These are phyloP conservation scores for Pelosia muscerda DNA, from an alignment of 2,888 invertebrate species.

Conservation along the genomic window DNA sequence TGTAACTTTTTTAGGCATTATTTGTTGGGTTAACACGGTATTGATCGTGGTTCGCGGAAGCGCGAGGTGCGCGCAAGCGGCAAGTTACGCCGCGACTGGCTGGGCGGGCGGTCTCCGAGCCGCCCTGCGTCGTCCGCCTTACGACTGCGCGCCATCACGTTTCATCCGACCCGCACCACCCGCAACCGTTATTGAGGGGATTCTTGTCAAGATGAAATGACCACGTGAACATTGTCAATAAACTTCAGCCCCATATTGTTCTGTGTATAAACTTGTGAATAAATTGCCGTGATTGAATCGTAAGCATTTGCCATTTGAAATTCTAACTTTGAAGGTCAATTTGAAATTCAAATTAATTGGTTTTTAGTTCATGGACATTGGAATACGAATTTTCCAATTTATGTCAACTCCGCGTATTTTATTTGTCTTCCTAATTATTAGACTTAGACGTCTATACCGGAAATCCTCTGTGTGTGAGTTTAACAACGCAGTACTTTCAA, in stretches of 20 bases:
- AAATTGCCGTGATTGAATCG: background rate
- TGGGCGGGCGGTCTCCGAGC: constrained; percentile 59
- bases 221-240: constrained; percentile 68
- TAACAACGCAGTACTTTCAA: too few relatives aligned
- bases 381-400: background rate
- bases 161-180: constrained; percentile 48
- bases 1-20: constrained; percentile 48
- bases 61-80: constrained; percentile 79
- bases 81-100: constrained; percentile 83
- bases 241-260: constrained; percentile 34
- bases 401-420: too few relatives aligned
- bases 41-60: constrained; percentile 72
- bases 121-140: constrained; percentile 58
- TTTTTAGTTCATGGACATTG: background rate
- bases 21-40: constrained; percentile 60
- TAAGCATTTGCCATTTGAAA: background rate
- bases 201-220: constrained; percentile 56
- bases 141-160: constrained; percentile 73
- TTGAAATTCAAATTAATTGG: background rate
- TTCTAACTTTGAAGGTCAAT: background rate
- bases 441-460: background rate
- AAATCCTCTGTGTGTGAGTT: background rate
- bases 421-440: too few relatives aligned
- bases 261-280: background rate
- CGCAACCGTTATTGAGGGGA: constrained; percentile 66